Percentiles rank a stretch among this genome's conserved stretches.
Evolutionary conservation across 2,113 vertebrate species (phyloP).

Genomic region (Echinops telfairi): DNA sequence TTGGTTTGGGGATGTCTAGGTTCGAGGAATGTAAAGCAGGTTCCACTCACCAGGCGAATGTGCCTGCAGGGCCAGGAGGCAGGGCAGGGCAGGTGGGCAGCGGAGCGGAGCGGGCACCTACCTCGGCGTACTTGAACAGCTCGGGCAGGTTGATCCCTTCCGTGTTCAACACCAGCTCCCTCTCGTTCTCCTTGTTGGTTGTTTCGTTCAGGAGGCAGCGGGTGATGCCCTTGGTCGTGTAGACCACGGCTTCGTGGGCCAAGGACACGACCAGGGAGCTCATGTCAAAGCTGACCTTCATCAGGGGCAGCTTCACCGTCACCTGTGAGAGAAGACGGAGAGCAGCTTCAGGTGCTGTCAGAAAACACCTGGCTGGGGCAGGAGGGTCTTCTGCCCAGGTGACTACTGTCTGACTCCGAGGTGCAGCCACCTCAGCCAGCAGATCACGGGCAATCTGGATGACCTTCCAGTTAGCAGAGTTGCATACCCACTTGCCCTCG

Average conservation of each 20-base stretch:
- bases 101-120: conserved; percentile 70
- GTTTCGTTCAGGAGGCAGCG: conserved; percentile 94
- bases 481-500: rapidly evolving
- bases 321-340: conserved; percentile 85
- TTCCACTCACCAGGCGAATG: background rate
- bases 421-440: background rate
- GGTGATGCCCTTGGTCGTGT: conserved; percentile 93
- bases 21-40: background rate
- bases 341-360: background rate
- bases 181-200: conserved; percentile 86
- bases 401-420: background rate
- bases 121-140: conserved; percentile 93
- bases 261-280: conserved; percentile 90
- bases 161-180: conserved; percentile 90
- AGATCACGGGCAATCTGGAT: background rate
- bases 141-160: conserved; percentile 97
- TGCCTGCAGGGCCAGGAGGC: background rate
- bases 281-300: conserved; percentile 94
- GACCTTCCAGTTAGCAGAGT: background rate
- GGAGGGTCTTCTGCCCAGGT: too few relatives aligned
- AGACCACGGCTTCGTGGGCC: conserved; percentile 89
- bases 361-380: background rate
- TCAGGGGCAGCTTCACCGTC: conserved; percentile 90
- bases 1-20: background rate
- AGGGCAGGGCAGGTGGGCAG: background rate